A percentile compares a stretch with the other conserved stretches of the same genome.
Conservation (phyloP, 2,888 invertebrate genomes). For the Amphipyra berbera region DNA sequence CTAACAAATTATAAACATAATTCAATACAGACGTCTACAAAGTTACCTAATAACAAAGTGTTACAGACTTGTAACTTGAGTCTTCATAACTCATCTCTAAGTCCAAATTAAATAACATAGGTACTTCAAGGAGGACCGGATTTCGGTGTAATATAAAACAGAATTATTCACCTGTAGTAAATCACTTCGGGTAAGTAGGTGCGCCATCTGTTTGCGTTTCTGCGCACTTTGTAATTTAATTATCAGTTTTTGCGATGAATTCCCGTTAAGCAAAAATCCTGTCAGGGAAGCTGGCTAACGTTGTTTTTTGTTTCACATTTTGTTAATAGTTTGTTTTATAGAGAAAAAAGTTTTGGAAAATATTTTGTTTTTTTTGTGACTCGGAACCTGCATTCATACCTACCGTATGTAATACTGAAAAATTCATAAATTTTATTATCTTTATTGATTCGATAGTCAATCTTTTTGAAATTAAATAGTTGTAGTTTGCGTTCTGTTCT, state of each 20-base stretch:
- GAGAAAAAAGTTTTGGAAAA: too few relatives aligned
- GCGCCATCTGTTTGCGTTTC: constrained; percentile 74
- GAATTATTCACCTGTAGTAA: constrained; percentile 83
- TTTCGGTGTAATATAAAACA: constrained; percentile 80
- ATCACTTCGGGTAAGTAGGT: constrained; percentile 71
- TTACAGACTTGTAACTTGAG: constrained; percentile 26
- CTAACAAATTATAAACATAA: constrained; percentile 19
- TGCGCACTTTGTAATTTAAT: constrained; percentile 75
- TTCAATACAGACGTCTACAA: constrained; percentile 18
- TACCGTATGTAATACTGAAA: too few relatives aligned
- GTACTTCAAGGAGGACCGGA: constrained; percentile 68
- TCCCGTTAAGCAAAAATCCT: constrained; percentile 54
- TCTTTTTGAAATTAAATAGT: too few relatives aligned
- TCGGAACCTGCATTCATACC: too few relatives aligned
- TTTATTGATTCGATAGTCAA: too few relatives aligned
- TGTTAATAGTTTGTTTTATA: not conserved
- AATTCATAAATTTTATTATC: too few relatives aligned
- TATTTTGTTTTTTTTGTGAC: too few relatives aligned
- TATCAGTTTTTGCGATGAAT: constrained; percentile 70
- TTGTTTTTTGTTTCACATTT: not conserved
- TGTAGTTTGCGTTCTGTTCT: too few relatives aligned
- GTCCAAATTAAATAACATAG: constrained; percentile 53
- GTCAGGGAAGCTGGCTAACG: constrained; percentile 28
- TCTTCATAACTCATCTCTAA: constrained; percentile 64
- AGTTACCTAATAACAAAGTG: constrained; percentile 50